Conservation (phyloP, 2,113 vertebrate species). For the Mobula hypostoma region DNA sequence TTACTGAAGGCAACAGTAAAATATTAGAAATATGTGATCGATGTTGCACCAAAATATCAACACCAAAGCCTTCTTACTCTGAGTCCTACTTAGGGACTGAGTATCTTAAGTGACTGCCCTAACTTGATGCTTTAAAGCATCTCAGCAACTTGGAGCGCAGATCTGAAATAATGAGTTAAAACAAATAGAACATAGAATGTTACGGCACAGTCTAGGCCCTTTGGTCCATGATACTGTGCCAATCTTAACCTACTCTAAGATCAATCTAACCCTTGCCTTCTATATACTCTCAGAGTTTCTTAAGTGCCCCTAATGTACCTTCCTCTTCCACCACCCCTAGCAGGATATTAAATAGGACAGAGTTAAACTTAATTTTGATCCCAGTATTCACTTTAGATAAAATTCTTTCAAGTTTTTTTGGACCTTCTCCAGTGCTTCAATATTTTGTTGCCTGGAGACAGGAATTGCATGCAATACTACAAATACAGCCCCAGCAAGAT, state of each 20-base stretch:
- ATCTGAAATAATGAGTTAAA: neutral
- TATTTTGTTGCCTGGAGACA: neutral
- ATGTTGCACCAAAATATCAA: neutral
- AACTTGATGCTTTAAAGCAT: neutral
- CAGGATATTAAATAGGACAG: neutral
- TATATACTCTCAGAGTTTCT: too few species aligned
- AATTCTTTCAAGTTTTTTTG: neutral
- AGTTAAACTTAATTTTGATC: neutral
- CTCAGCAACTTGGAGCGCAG: neutral
- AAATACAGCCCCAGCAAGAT: too few species aligned
- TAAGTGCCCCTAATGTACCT: too few species aligned
- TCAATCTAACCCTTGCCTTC: too few species aligned
- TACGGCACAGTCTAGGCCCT: too few species aligned
- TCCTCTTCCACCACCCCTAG: too few species aligned
- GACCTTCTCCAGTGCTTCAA: neutral
- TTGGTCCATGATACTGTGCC: too few species aligned
- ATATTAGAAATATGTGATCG: neutral
- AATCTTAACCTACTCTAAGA: too few species aligned
- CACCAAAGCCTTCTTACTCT: neutral
- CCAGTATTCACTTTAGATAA: neutral
- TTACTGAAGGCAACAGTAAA: neutral
- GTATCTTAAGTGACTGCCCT: neutral
- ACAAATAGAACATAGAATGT: too few species aligned
- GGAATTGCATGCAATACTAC: too few species aligned
- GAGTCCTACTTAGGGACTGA: neutral